Base-by-base conservation (phyloP, 2,888 invertebrate species). In the Halictus ligatus region DNA sequence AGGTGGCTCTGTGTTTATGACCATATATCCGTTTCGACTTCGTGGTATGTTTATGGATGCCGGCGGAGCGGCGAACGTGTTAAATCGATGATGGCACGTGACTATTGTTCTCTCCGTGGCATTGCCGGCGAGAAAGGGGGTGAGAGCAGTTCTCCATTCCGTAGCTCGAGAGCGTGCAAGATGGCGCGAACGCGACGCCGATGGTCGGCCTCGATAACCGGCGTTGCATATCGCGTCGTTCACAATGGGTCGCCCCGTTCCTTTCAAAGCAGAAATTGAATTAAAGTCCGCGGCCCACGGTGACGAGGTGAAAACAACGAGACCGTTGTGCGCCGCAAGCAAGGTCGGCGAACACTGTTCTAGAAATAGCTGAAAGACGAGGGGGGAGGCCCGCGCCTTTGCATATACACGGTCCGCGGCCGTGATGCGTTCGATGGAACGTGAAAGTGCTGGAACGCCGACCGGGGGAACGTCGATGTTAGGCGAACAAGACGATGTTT, bases 101-200 rank as follows among this genome's bases (percentile, higher is more conserved):
- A 64, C 29, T 64, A 64, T 64, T 64, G 64, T 64, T 64, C 64
- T 64, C 64, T 64, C 60, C 15, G 29, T 18, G 7, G 29, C 29
- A 29, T 29, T 25, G 64, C 35, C 8, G 18, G 18, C 18, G 64
- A 29, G 12, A 64, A 64, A 64, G 64, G 18, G 64, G 64, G 29
- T 64, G 64, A 1, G 21, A 21, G 10, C 40, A 10, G 35, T 21
- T 18, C 69, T 69, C 35, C 35, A 35, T 67, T 67, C 35, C 18
- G 54, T 43, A 67, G 76, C 43, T 75, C 85, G 76, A 67, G 75
- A 25, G 54, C 72, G 69, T 35, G 74, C 86, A 85, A 78, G 78
- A 80, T 76, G 73, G 73, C 69, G 81, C 35, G 80, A 78, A 78
- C 77, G 43, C 77, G 77, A 48, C 83, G 25, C 18, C 72, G 81